Conservation (phyloP, 2,797 vertebrate species). For the Amazona ochrocephala region DNA sequence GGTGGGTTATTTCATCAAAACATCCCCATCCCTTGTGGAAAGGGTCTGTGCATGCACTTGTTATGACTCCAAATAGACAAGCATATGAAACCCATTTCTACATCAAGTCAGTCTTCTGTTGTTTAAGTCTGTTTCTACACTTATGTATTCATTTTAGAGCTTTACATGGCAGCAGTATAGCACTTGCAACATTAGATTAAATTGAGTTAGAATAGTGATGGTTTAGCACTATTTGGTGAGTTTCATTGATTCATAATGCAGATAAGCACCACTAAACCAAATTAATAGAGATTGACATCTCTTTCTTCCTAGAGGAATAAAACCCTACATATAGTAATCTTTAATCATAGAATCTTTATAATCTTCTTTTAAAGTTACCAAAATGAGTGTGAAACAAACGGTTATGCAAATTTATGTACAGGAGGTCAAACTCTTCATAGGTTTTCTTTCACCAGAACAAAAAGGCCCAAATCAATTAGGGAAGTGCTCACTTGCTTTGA, state of each 20-base stretch:
- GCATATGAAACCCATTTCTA: not conserved
- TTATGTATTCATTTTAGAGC: not conserved
- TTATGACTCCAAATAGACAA: not conserved
- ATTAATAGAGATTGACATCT: conserved; percentile 15
- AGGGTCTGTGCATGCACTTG: accelerated
- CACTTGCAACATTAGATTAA: conserved; percentile 16
- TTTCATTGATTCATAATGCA: conserved; percentile 32
- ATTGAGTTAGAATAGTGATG: not conserved
- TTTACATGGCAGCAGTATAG: not conserved
- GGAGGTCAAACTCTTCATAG: not conserved
- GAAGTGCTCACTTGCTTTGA: not conserved
- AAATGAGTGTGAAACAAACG: not conserved
- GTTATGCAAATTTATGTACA: not conserved
- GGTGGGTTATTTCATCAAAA: not conserved
- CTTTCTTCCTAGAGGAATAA: not conserved
- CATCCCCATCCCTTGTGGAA: not conserved
- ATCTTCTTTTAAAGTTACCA: not conserved
- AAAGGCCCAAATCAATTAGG: not conserved
- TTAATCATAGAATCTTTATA: not conserved
- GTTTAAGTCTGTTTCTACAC: not conserved
- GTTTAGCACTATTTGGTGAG: not conserved
- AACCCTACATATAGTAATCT: not conserved
- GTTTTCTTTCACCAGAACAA: not conserved
- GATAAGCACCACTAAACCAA: conserved; percentile 19
- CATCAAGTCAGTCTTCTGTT: not conserved